Percentiles rank a stretch among this genome's conserved stretches.
phyloP scores from a whole-genome alignment of 1,140 invertebrate genomes.

The Drosophila pandora region DNA sequence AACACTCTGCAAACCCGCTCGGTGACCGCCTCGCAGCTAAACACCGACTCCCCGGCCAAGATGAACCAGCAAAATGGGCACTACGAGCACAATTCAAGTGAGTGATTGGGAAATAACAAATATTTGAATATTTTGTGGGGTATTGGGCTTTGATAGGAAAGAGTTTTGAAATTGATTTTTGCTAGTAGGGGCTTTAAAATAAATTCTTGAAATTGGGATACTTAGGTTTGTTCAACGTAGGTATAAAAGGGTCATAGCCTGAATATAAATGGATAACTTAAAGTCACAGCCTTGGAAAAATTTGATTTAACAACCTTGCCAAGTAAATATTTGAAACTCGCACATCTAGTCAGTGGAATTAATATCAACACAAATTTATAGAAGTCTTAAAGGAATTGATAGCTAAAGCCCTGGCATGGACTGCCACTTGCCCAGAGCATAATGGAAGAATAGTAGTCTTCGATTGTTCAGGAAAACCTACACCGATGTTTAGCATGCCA shows the following conservation, averaged over 20 bases:
- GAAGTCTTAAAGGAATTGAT: not conserved
- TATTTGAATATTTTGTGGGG: not conserved
- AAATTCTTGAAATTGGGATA: too few species aligned
- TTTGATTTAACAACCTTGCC: too few species aligned
- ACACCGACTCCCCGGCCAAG: slow-evolving; percentile 92
- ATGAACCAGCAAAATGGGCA: slow-evolving; percentile 89
- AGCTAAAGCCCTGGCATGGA: too few species aligned
- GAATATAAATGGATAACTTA: too few species aligned
- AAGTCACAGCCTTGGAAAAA: too few species aligned
- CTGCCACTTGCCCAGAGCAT: too few species aligned
- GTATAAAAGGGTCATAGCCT: too few species aligned
- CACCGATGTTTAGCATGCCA: slow-evolving; percentile 2
- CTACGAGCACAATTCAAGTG: slow-evolving; percentile 89
- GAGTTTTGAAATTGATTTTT: not conserved
- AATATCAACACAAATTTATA: not conserved
- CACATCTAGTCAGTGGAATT: too few species aligned
- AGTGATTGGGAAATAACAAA: slow-evolving; percentile 58
- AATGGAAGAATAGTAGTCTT: not conserved
- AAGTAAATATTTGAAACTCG: too few species aligned
- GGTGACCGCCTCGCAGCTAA: slow-evolving; percentile 94
- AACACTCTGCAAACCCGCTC: slow-evolving; percentile 93
- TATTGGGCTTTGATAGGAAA: not conserved
- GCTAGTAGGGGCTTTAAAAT: too few species aligned
- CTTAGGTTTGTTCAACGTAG: too few species aligned
- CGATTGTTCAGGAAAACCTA: not conserved